Evolutionary conservation across 2,888 invertebrate species (phyloP).

Genomic region (Campoplex capitator): DNA sequence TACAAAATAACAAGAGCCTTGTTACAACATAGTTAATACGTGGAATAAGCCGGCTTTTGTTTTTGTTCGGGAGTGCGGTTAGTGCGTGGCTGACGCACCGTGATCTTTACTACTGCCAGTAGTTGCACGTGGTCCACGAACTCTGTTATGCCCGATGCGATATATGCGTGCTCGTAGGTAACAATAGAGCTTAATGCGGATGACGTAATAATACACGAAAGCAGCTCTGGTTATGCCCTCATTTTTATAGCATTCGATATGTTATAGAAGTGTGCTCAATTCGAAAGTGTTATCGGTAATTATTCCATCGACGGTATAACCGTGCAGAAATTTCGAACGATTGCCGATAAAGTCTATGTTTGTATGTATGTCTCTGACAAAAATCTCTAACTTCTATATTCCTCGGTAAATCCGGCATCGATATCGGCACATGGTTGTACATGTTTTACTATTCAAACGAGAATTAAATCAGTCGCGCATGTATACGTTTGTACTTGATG

Average conservation of each 20-base stretch:
- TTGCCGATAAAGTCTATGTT: conserved; percentile 9
- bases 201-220: neutral
- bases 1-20: conserved; percentile 11
- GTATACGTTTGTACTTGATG: neutral
- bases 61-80: conserved; percentile 32
- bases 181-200: conserved; percentile 7
- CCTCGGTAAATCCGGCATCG: conserved; percentile 42
- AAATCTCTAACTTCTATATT: conserved; percentile 47
- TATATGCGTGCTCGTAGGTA: neutral
- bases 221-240: neutral
- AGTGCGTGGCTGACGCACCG: conserved; percentile 52
- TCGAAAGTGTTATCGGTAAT: conserved; percentile 1
- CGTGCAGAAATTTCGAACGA: conserved; percentile 36
- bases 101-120: conserved; percentile 36
- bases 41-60: conserved; percentile 64
- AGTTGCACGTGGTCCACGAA: neutral
- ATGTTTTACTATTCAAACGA: conserved; percentile 50
- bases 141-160: conserved; percentile 11
- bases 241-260: neutral
- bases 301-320: conserved; percentile 24
- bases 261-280: neutral
- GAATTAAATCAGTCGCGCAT: conserved; percentile 45
- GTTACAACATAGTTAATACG: conserved; percentile 45
- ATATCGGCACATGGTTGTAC: conserved; percentile 38
- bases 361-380: neutral